These are phyloP conservation scores for Emmelina monodactyla DNA, from an alignment of 2,888 invertebrate genomes.

Conservation along the genomic window DNA sequence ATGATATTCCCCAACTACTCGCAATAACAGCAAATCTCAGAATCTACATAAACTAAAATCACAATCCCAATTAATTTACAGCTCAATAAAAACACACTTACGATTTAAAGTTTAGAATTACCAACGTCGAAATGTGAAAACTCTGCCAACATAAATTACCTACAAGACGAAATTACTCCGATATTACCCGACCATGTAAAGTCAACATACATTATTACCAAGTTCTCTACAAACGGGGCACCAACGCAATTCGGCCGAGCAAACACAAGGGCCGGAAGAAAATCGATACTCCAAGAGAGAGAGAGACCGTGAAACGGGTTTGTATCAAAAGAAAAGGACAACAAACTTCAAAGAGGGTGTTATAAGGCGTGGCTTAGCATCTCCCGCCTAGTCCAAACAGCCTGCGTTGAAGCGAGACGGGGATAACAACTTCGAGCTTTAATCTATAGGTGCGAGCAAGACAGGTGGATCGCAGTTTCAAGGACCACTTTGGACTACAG, in stretches of 20 bases:
- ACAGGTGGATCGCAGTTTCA: slow-evolving; percentile 18
- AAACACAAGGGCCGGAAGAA: slow-evolving; percentile 39
- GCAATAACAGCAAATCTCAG: too few relatives aligned
- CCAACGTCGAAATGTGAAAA: too few relatives aligned
- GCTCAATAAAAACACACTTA: too few relatives aligned
- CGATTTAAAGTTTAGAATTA: too few relatives aligned
- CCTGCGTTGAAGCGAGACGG: slow-evolving; percentile 19
- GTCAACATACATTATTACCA: too few relatives aligned
- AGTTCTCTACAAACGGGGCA: too few relatives aligned
- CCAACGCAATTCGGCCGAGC: slow-evolving; percentile 42
- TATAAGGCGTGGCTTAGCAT: slow-evolving; percentile 46
- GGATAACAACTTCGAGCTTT: slow-evolving; percentile 14
- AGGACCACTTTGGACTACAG: slow-evolving; percentile 11
- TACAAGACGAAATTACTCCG: too few relatives aligned
- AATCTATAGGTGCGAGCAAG: slow-evolving; percentile 24
- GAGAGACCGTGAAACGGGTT: slow-evolving; percentile 26
- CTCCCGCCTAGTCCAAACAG: slow-evolving; percentile 32
- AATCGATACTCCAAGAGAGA: slow-evolving; percentile 40
- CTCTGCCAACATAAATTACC: too few relatives aligned
- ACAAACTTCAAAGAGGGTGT: slow-evolving; percentile 24
- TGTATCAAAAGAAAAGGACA: slow-evolving; percentile 29
- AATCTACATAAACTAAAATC: too few relatives aligned
- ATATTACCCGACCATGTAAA: too few relatives aligned
- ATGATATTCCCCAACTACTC: too few relatives aligned
- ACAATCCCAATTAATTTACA: too few relatives aligned